Base-by-base conservation (phyloP, 2,888 invertebrate genomes). In the Melanargia galathea region DNA sequence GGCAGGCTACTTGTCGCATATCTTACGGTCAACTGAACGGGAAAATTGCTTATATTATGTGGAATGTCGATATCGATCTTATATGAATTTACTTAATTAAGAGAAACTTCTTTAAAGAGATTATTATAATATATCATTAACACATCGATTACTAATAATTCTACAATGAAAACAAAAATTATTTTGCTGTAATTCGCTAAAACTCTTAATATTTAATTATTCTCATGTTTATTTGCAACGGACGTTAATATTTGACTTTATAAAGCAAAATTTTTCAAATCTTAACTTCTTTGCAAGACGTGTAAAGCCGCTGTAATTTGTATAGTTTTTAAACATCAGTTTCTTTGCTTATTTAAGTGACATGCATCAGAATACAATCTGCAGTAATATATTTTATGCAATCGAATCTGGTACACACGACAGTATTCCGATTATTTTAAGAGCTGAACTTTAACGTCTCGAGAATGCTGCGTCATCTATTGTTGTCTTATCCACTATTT, bases 351-450 rank as follows among this genome's bases (percentile, higher is more conserved):
- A n/a, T 10, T 8, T 20, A 60, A 51, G 43, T 60, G 51, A 13
- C 33, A 35, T 18, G n/a, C 11, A 8, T 38, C 16, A 11, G 16
- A 49, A 38, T 35, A 43, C 60, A 52, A 40, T n/a, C 18, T 61
- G 48, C 49, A 55, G 26, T 35, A 46, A 64, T 49, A 59, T 59
- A 55, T 58, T 52, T 1, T 45, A 56, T 60, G 60, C 40, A 18
- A 30, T 43, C 26, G 49, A 51, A 56, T 63, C 65, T 62, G 51
- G 33, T 43, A 59, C 60, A 57, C 73, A 65, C 80, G 83, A 77
- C 83, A 82, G 83, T 82, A 80, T 64, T 75, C 70, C 60, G 73
- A 75, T 80, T 86, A 85, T 84, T 84, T 84, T 79, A 77, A 82
- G 82, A 69, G 59, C 54, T 72, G 72, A 72, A 70, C 72, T 72